Evolutionary conservation across 2,113 vertebrate species (phyloP), one percentile per base, ranked within the genome.

Genomic region (Mustela lutreola): DNA sequence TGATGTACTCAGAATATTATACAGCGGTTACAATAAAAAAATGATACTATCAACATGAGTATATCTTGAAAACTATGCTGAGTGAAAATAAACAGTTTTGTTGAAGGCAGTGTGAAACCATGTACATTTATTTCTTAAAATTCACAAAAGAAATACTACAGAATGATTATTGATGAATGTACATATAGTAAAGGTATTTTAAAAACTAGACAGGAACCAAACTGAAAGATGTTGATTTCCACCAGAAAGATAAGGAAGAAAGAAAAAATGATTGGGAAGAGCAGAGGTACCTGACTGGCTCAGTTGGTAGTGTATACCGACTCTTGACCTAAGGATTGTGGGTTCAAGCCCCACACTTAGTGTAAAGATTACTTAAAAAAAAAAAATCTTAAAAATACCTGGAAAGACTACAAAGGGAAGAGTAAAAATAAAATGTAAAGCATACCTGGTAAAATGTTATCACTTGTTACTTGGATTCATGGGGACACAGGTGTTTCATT

Each of bases 191-290:
- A 88, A 89, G 58, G 85, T 56, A 63, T 31, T 81, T 50, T 67
- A 26, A 79, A 75, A 95, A 73, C 22, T 48, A n/a, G 26, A 2
- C 60, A 83, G 33, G 28, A 95, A 95, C 21, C 58, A 67, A 96
- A 90, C 11, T 53, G 21, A 36, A 95, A 18, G 42, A 62, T 67
- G 14, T 11, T 96, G 21, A 76, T 81, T 97, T 93, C 79, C 58
- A 92, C 45, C 73, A 85, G 67, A 48, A 86, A 95, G 19, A 22
- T 9, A 93, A 36, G n/a, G 6, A 78, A 83, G 39, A 93, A 88
- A 60, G 60, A 88, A 26, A 71, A 83, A 83, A 42, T n/a, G 15
- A 78, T 6, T 78, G 24, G 11, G 31, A 24, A 94, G 8, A 84
- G n/a, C 22, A 14, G 73, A 3, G 73, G 73, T 12, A 28, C 26